phyloP scores from a whole-genome alignment of 2,113 vertebrate species.

The Ceyx margarethae region DNA sequence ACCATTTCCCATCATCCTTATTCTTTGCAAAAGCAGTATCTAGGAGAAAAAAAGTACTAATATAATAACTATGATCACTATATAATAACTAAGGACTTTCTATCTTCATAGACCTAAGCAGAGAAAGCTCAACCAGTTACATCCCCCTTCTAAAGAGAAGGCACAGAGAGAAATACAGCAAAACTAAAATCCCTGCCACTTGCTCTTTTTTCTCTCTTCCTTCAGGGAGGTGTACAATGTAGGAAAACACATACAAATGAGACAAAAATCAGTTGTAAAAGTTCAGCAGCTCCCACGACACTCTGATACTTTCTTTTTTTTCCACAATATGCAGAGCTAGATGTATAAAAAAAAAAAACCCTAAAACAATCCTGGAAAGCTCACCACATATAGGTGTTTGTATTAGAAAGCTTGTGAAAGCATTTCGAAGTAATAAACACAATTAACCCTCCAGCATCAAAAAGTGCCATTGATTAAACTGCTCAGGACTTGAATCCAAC shows the following conservation, averaged over 20 bases:
- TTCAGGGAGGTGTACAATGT: background rate
- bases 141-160: background rate
- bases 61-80: no score
- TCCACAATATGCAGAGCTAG: background rate
- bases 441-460: background rate
- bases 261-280: background rate
- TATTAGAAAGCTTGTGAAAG: background rate
- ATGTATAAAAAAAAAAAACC: background rate
- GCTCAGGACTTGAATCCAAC: background rate
- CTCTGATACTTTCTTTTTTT: background rate
- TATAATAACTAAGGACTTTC: background rate
- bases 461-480: background rate
- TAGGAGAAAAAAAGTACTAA: conserved; percentile 54
- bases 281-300: background rate
- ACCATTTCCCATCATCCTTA: conserved; percentile 95
- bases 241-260: background rate
- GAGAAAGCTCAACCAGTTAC: background rate
- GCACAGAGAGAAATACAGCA: background rate
- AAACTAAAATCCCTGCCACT: background rate
- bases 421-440: background rate
- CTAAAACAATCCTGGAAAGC: background rate
- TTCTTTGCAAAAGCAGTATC: conserved; percentile 97
- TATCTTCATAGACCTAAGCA: background rate
- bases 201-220: background rate
- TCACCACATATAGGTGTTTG: background rate